Evolutionary conservation across 2,113 vertebrate species (phyloP), one percentile per base, ranked within the genome.

Genomic region (Isurus oxyrinchus): DNA sequence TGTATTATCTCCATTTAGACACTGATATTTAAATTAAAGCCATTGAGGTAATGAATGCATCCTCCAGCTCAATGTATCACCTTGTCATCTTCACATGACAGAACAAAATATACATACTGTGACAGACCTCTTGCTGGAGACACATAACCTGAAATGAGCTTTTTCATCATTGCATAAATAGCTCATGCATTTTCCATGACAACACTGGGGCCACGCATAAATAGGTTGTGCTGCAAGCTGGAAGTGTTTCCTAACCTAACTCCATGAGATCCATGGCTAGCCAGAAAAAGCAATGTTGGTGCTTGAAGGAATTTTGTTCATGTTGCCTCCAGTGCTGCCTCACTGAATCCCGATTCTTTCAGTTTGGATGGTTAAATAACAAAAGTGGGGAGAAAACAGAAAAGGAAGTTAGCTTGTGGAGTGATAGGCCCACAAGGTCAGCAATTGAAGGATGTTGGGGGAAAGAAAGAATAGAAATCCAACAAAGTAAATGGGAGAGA

Each of bases 111-210:
- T 66, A 94, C 61, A 94, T 23, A 40, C 90, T 6, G 31, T 66
- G 90, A 63, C 21, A 40, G 61, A 61, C 59, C 66, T 63, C 90
- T 35, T 61, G 35, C 88, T 8, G 61, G 35, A 63, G n/a, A 63
- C 90, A 94, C 59, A 49, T 40, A 94, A 63, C n/a, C 35, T n/a
- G 90, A 40, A 63, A 94, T 63, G 90, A 94, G 90, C 59, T 44
- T 66, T 63, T 93, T 63, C 90, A 94, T 63, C 59, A 94, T 66
- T 63, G 90, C n/a, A 66, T 94, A 94, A 94, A 40, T 63, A 94
- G 90, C 90, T 94, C 59, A 63, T 94, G 90, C 31, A 94, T 63
- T 94, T 94, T 94, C 90, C 90, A 94, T 94, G 90, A 40, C 61
- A 94, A 25, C 59, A 8, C 4, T 44, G 40, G 40, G 49, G 57